A percentile compares a stretch with the other conserved stretches of the same genome.
Evolutionary conservation across 2,113 vertebrate species (phyloP).

Genomic region (Brachirus orientalis): DNA sequence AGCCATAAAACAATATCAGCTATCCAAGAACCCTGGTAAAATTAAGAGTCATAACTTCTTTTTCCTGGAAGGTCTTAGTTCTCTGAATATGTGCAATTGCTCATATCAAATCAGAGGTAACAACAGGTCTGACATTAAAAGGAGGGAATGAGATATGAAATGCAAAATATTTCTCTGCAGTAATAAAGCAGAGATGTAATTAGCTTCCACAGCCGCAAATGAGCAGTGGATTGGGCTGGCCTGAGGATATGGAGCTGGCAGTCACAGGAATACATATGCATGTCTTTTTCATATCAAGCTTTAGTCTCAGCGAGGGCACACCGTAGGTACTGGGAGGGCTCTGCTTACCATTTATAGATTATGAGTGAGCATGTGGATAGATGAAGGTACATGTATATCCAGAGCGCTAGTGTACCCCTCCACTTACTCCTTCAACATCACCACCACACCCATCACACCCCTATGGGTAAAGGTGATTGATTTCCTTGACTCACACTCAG

Average conservation of each 20-base stretch:
- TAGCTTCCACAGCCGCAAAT: conserved; percentile 68
- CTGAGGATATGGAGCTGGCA: conserved; percentile 58
- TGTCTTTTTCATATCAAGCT: conserved; percentile 76
- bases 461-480: conserved; percentile 66
- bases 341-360: conserved; percentile 53
- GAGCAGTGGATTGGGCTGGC: conserved; percentile 70
- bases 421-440: neutral
- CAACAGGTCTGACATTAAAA: conserved; percentile 75
- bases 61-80: conserved; percentile 42
- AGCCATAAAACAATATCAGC: neutral
- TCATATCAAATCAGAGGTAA: conserved; percentile 64
- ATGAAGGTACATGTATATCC: conserved; percentile 30
- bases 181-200: conserved; percentile 78
- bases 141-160: conserved; percentile 71
- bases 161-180: conserved; percentile 64
- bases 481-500: conserved; percentile 57
- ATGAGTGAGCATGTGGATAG: conserved; percentile 34
- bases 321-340: conserved; percentile 67
- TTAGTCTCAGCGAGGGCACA: conserved; percentile 61
- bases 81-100: conserved; percentile 30
- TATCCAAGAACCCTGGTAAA: conserved; percentile 16
- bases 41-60: conserved; percentile 18
- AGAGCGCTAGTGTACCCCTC: conserved; percentile 17
- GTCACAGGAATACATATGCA: conserved; percentile 78
- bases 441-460: conserved; percentile 11